Evolutionary conservation across 2,888 invertebrate species (phyloP).

Genomic region (Drosophila siamana): DNA sequence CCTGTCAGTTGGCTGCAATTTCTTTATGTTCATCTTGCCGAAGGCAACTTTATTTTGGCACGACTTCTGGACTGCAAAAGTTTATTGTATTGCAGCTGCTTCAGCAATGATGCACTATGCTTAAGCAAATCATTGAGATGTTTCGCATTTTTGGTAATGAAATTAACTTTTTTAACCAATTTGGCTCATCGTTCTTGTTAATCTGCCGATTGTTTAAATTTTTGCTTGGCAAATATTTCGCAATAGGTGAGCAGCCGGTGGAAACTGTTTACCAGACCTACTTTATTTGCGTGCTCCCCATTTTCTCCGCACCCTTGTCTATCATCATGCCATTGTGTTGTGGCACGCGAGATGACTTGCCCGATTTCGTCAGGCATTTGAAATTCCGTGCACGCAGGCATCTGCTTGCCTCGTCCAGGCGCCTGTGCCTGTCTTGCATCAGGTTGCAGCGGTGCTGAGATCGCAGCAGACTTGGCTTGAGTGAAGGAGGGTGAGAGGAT

Average conservation of each 20-base stretch:
- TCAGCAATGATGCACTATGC: background rate
- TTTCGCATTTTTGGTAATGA: background rate
- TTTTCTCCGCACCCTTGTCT: too few species aligned
- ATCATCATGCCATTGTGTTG: background rate
- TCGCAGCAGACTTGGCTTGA: background rate
- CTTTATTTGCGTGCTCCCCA: background rate
- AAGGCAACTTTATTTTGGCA: background rate
- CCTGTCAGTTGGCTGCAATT: background rate
- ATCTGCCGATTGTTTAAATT: constrained; percentile 6
- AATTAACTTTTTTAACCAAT: background rate
- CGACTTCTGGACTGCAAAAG: background rate
- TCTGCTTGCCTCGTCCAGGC: constrained; percentile 1
- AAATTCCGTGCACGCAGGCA: constrained; percentile 44
- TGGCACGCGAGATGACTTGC: constrained; percentile 25
- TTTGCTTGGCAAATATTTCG: constrained; percentile 11
- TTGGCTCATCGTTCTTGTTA: background rate
- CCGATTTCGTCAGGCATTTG: constrained; percentile 39
- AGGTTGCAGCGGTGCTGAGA: constrained; percentile 5
- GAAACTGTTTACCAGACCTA: constrained; percentile 11
- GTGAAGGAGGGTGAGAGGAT: background rate
- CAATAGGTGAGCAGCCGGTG: constrained; percentile 45
- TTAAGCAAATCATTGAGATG: background rate
- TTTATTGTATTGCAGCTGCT: background rate
- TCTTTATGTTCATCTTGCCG: background rate
- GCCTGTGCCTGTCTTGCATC: constrained; percentile 19